Evolutionary conservation across 2,113 vertebrate species (phyloP), one percentile per base, ranked within the genome.

Genomic region (Pitta sordida): DNA sequence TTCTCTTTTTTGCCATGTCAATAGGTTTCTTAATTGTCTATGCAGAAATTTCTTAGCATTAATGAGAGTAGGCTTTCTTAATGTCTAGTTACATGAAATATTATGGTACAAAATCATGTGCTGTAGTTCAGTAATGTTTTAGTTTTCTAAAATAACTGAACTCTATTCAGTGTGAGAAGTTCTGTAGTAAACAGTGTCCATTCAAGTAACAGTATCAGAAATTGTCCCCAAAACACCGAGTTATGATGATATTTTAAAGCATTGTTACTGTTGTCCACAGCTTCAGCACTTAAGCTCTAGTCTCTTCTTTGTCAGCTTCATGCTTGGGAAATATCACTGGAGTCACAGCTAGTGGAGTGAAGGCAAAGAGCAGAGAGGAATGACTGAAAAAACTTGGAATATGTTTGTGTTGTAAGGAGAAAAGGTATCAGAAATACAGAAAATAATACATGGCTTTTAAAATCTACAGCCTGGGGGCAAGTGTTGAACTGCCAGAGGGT

Each of bases 301-400:
- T 52, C 74, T 83, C 76, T 77, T 88, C 41, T 90, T 90, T 90
- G 77, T 95, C 85, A 93, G 71, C 59, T 77, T 89, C 75, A 7
- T 32, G 59, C 49, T 91, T 86, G 88, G 89, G 65, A 95, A 91
- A 95, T 85, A 39, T 94, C 92, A 69, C 49, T 46, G 64, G 27
- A 64, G 60, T 81, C 80, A 94, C 95, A 95, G 64, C 91, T 95
- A 73, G 76, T 79, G 53, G 64, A 83, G 60, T n/a, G 58, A 87
- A 90, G 67, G 75, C 67, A 48, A 73, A 41, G 52, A 84, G 37
- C 13, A 2, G 78, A 91, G 70, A 68, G 56, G 32, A 37, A 91
- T 24, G 82, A 22, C 8, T 52, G 59, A 71, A 89, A 93, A 93
- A 43, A 5, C 19, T 64, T 95, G 92, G 49, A 86, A 80, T 69